A percentile compares a stretch with the other conserved stretches of the same genome.
Conservation (phyloP, 2,113 vertebrate genomes). For the Gymnorhina tibicen region DNA sequence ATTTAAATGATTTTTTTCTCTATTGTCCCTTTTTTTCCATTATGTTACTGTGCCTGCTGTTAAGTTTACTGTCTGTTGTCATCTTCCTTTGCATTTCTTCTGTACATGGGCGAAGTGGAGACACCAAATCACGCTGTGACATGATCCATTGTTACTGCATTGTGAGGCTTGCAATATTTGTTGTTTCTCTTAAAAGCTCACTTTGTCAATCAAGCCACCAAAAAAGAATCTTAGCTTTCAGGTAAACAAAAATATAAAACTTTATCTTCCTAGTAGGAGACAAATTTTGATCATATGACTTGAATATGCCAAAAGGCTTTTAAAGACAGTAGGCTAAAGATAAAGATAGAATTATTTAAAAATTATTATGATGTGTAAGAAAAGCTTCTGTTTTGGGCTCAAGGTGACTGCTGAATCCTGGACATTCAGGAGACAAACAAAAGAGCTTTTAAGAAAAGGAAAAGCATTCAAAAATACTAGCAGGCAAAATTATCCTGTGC, state of each 20-base stretch:
- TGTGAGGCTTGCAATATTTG: background rate
- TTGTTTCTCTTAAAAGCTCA: background rate
- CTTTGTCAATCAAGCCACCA: background rate
- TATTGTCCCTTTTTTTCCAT: background rate
- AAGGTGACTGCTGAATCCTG: background rate
- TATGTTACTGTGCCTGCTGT: background rate
- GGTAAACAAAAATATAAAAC: background rate
- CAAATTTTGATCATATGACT: background rate
- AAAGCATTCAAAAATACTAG: background rate
- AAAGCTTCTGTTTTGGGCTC: background rate
- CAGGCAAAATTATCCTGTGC: background rate
- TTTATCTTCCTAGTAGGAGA: background rate
- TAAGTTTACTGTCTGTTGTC: background rate
- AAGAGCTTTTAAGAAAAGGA: background rate
- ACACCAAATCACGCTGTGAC: accelerated
- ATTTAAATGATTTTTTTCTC: background rate
- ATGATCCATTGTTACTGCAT: background rate
- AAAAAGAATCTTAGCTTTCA: background rate
- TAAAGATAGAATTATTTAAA: background rate
- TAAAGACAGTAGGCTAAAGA: background rate
- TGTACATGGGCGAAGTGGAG: background rate
- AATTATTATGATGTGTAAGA: background rate
- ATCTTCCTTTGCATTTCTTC: background rate
- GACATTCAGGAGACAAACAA: background rate
- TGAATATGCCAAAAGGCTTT: background rate